phyloP scores from a whole-genome alignment of 2,113 vertebrate species.

The Rhinolophus ferrumequinum region DNA sequence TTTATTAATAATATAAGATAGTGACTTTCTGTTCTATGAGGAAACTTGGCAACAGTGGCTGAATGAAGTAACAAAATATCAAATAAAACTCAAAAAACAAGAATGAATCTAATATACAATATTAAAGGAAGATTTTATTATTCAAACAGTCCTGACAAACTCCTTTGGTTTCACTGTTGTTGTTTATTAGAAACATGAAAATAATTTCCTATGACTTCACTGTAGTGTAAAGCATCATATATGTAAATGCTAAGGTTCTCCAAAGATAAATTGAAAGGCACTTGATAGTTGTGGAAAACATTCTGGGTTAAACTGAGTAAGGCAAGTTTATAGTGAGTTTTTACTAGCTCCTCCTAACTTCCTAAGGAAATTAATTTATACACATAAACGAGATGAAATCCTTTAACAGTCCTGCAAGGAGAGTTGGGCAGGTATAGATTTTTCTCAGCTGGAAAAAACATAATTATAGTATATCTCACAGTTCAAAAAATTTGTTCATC shows the following conservation, averaged over 20 bases:
- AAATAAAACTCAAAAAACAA: not conserved
- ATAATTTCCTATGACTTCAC: constrained; percentile 1
- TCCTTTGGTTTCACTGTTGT: not conserved
- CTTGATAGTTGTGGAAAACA: not conserved
- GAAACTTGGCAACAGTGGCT: not conserved
- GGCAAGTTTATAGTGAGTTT: not conserved
- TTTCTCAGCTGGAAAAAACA: constrained; percentile 50
- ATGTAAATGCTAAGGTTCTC: not conserved
- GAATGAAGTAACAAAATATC: not conserved
- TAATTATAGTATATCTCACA: not conserved
- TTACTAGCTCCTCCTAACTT: not conserved
- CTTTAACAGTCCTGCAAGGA: not conserved
- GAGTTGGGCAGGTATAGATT: not conserved
- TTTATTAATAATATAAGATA: not conserved
- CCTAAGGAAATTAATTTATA: not conserved
- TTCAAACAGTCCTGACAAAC: not conserved
- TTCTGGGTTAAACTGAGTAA: not conserved
- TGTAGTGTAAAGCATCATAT: not conserved
- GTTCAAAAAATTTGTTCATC: constrained; percentile 40
- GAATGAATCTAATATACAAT: not conserved
- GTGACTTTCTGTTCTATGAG: not conserved
- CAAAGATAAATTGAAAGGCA: not conserved
- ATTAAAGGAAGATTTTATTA: not conserved
- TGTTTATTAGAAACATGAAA: constrained; percentile 13
- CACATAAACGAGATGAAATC: not conserved